phyloP scores from a whole-genome alignment of 2,113 vertebrate species.

The Phrynosoma blainvillii region DNA sequence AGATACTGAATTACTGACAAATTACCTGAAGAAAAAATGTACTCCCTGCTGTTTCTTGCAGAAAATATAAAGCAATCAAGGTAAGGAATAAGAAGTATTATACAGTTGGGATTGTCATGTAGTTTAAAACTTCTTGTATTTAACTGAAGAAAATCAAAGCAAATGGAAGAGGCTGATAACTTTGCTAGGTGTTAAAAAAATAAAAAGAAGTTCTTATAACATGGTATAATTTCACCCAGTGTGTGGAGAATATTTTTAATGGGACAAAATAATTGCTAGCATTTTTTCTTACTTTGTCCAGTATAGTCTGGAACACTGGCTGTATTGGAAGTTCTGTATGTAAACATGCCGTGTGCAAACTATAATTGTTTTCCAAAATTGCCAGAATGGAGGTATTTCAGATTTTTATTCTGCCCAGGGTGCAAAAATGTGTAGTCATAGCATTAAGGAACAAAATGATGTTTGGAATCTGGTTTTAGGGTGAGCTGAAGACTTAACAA shows the following conservation, averaged over 20 bases:
- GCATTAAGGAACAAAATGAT: background rate
- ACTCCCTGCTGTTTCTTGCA: background rate
- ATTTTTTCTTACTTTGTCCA: background rate
- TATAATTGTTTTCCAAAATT: background rate
- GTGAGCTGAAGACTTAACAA: background rate
- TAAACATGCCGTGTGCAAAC: background rate
- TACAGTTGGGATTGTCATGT: background rate
- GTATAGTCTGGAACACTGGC: background rate
- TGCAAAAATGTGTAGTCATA: background rate
- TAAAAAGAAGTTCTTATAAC: background rate
- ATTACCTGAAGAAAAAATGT: background rate
- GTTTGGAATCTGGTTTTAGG: background rate
- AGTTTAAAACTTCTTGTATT: background rate
- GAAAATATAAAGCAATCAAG: background rate
- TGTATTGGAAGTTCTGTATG: background rate
- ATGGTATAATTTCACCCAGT: background rate
- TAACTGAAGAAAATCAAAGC: background rate
- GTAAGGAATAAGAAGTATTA: background rate
- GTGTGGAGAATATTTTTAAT: background rate
- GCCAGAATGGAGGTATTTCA: background rate
- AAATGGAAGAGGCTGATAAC: background rate
- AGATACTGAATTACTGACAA: slow-evolving; percentile 2
- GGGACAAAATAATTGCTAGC: background rate
- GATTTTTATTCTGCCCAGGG: background rate
- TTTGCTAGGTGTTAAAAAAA: background rate